Base-by-base conservation (phyloP, 2,113 vertebrate genomes). In the Antennarius striatus region DNA sequence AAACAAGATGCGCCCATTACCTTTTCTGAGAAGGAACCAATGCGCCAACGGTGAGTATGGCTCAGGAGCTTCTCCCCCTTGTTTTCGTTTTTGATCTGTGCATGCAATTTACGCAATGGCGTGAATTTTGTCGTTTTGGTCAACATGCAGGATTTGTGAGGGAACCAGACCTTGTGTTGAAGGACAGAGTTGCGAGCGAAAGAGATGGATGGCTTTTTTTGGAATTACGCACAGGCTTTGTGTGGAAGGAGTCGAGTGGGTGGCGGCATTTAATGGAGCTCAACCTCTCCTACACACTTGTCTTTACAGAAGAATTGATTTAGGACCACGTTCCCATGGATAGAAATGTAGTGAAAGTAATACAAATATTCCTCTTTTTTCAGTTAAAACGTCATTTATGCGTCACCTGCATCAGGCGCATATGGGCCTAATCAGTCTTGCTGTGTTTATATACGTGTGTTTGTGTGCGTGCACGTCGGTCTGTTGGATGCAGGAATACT, bases 191-290 rank as follows among this genome's bases (percentile, higher is more conserved):
- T 81, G 80, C 79, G 58, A 69, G 75, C 69, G 60, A 67, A 63
- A 82, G 63, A 86, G 87, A 92, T 77, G 52, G 74, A 89, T 84
- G 84, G 70, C 65, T 85, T 82, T 85, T 53, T 87, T 86, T 73
- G 73, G 66, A 88, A 88, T 88, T 86, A 84, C 77, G 72, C 79
- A 73, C 76, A 86, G 90, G 91, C 94, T 96, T 96, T 97, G 95
- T 96, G 91, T 94, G 90, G 73, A 75, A 87, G 90, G 91, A 91
- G 88, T 90, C 90, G 93, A 91, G 95, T 96, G 95, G 95, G 95
- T 93, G 95, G 94, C 84, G 81, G 93, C 90, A 90, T 84, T 89
- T 80, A 78, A 76, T 77, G 76, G 81, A 88, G 9, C 60, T 59
- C 64, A 59, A 72, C 40, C 58, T 77, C 73, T 80, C 79, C 69